Evolutionary conservation across 2,797 vertebrate species (phyloP), one percentile per base, ranked within the genome.

Genomic region (Balearica regulorum): DNA sequence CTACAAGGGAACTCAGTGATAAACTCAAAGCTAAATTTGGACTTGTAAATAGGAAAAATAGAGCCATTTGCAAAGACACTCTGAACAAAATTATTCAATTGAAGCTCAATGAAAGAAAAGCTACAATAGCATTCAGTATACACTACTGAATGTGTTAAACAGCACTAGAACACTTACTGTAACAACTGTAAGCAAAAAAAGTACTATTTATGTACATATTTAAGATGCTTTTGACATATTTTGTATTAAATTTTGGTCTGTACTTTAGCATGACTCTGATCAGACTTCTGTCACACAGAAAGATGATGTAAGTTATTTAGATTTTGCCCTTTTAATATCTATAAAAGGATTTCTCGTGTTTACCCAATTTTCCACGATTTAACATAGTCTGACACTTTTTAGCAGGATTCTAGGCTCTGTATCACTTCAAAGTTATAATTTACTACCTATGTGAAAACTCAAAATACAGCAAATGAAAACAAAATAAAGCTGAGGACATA

Each of bases 381-480:
- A 96, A 94, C 48, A 85, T n/a, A 76, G 92, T 41, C 83, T 96
- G 69, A 94, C 31, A n/a, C 66, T 91, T 96, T 89, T 86, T 94
- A 90, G 69, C 76, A 83, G 58, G 55, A 89, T 33, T 92, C 61
- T 51, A 95, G 89, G 75, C 39, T 87, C 82, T 89, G 22, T 66
- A 89, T 93, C 92, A 95, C 68, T 96, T 97, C 76, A 90, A 82
- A 94, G 68, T 85, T 91, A 37, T 41, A 91, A 97, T 89, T 94
- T 96, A 89, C 83, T 83, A 86, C 69, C 81, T 91, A 37, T 65
- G 44, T 93, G 76, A 96, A 95, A 78, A 66, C 48, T 89, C 41
- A 73, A 85, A 81, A 93, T 78, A 54, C 64, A 89, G 83, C 78
- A 96, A 95, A 94, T 90, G 60, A 77, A 83, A 82, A 66, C 28